phyloP scores from a whole-genome alignment of 2,888 invertebrate species.

The Papilio elwesi region DNA sequence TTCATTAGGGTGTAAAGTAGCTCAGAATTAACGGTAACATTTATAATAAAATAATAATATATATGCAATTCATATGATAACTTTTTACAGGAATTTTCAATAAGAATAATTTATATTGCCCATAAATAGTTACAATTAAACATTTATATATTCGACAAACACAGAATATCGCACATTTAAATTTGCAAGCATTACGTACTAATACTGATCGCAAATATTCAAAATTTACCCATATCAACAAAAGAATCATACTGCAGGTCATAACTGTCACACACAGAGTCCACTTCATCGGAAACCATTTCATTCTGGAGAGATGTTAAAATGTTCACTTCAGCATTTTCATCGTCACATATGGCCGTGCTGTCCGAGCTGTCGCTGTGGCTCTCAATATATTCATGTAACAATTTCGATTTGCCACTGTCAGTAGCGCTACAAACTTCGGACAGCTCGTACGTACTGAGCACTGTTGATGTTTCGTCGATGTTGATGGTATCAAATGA shows the following conservation, averaged over 20 bases:
- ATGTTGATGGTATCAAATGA: slow-evolving; percentile 67
- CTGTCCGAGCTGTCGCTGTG: slow-evolving; percentile 71
- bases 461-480: slow-evolving; percentile 55
- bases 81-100: background rate
- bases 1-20: slow-evolving; percentile 68
- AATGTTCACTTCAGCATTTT: slow-evolving; percentile 50
- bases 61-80: slow-evolving; percentile 51
- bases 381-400: slow-evolving; percentile 74
- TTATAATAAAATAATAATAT: slow-evolving; percentile 49
- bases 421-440: slow-evolving; percentile 48
- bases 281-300: slow-evolving; percentile 50
- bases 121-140: slow-evolving; percentile 23
- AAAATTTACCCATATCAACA: slow-evolving; percentile 83
- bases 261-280: slow-evolving; percentile 65
- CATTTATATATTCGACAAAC: slow-evolving; percentile 25
- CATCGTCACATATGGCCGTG: slow-evolving; percentile 69
- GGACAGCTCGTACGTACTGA: slow-evolving; percentile 44
- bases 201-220: slow-evolving; percentile 41
- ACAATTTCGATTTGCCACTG: slow-evolving; percentile 41
- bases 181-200: slow-evolving; percentile 14
- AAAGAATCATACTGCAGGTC: slow-evolving; percentile 81
- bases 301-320: slow-evolving; percentile 50
- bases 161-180: slow-evolving; percentile 19
- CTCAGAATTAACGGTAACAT: slow-evolving; percentile 58
- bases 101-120: slow-evolving; percentile 2